A percentile compares a stretch with the other conserved stretches of the same genome.
Conservation (phyloP, 2,113 vertebrate species). For the Setophaga petechia region DNA sequence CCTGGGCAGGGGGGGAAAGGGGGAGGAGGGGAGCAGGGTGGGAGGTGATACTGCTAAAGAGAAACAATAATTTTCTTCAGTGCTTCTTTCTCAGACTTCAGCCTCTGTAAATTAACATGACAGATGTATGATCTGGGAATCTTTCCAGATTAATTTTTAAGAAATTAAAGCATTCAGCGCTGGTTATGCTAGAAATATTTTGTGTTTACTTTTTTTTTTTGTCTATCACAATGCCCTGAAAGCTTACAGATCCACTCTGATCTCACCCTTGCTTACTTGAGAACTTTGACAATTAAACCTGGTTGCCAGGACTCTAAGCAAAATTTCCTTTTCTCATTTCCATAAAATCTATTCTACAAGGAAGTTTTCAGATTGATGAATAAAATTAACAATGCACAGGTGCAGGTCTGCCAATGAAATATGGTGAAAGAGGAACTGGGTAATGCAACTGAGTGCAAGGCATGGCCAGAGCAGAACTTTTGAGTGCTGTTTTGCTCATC, state of each 20-base stretch:
- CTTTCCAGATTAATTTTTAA: conserved; percentile 67
- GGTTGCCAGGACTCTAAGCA: not conserved
- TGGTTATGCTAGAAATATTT: conserved; percentile 25
- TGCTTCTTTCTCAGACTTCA: conserved; percentile 20
- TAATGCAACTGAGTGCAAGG: not conserved
- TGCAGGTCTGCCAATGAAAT: not conserved
- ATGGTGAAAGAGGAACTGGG: not conserved
- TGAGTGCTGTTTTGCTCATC: not conserved
- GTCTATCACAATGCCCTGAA: not conserved
- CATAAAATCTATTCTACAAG: not conserved
- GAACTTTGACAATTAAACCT: not conserved
- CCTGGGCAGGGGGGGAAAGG: fast-evolving
- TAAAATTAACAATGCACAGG: not conserved
- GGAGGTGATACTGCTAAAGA: not conserved
- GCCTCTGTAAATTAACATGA: conserved; percentile 66
- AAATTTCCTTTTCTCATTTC: not conserved
- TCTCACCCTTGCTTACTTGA: not conserved
- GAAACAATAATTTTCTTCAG: conserved; percentile 6
- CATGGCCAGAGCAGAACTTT: not conserved
- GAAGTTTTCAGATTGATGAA: not conserved
- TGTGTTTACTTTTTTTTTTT: not conserved
- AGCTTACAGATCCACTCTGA: not conserved
- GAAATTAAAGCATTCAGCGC: conserved; percentile 52
- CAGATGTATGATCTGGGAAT: conserved; percentile 71
- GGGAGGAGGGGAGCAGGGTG: not conserved